Evolutionary conservation across 2,888 invertebrate genomes (phyloP).

Genomic region (Oligia latruncula): DNA sequence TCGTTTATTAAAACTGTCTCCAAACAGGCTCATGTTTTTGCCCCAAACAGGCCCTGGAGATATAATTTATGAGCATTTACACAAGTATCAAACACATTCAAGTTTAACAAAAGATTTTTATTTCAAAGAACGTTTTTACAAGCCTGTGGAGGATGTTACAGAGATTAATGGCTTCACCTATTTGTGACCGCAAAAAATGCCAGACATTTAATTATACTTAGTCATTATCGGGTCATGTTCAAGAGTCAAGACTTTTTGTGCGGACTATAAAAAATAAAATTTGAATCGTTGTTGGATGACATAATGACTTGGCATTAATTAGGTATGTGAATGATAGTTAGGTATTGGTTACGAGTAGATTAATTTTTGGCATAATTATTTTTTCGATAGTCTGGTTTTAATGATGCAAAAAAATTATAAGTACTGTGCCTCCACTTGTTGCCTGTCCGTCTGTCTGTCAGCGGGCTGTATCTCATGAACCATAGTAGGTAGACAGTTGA

Average conservation of each 20-base stretch:
- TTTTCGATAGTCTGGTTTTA: not conserved
- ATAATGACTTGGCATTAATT: constrained; percentile 16
- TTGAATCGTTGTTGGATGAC: not conserved
- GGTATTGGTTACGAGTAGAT: constrained; percentile 2
- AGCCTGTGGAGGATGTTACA: constrained; percentile 31
- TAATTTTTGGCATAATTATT: not conserved
- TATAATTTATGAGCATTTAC: constrained; percentile 45
- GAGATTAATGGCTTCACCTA: constrained; percentile 43
- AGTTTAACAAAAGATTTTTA: constrained; percentile 39
- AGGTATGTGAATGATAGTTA: not conserved
- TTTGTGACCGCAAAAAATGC: constrained; percentile 37
- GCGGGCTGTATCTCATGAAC: too few species aligned
- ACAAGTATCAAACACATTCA: constrained; percentile 26
- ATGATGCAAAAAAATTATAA: too few species aligned
- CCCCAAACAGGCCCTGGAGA: not conserved
- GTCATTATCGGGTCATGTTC: constrained; percentile 27
- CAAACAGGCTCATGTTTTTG: constrained; percentile 25
- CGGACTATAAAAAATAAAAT: constrained; percentile 24
- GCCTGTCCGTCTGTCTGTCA: too few species aligned
- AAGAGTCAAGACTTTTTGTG: constrained; percentile 43
- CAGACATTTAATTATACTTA: constrained; percentile 40
- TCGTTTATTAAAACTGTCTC: constrained; percentile 34
- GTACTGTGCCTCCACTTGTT: not conserved
- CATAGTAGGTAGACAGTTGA: too few species aligned
- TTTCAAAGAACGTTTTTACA: constrained; percentile 44